phyloP scores from a whole-genome alignment of 2,888 invertebrate species.

The Oegoconia quadripuncta region DNA sequence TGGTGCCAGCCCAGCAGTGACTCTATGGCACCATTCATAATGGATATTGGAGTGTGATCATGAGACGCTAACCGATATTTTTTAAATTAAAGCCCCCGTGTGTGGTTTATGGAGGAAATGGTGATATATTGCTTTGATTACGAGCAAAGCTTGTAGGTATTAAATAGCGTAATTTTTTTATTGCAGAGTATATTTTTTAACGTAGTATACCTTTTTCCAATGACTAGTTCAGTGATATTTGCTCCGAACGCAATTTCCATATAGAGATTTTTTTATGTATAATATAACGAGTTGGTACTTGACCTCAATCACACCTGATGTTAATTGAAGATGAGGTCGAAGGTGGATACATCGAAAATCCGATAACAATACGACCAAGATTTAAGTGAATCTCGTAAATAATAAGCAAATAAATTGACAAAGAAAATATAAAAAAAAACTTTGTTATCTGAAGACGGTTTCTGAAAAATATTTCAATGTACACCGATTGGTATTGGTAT shows the following conservation, averaged over 20 bases:
- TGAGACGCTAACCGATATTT: constrained; percentile 24
- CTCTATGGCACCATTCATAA: constrained; percentile 45
- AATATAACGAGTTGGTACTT: no score
- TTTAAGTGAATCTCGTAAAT: no score
- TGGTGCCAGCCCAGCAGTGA: constrained; percentile 41
- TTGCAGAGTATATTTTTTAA: neutral
- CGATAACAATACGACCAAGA: no score
- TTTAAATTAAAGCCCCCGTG: constrained; percentile 19
- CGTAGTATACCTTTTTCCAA: neutral
- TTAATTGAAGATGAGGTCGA: no score
- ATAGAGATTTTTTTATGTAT: neutral
- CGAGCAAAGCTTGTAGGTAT: neutral
- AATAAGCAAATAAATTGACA: no score
- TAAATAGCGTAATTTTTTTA: neutral
- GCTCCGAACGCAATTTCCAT: neutral
- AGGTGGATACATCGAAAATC: no score
- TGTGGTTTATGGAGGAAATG: constrained; percentile 29
- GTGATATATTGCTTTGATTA: constrained; percentile 23
- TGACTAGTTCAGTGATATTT: neutral
- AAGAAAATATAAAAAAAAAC: no score
- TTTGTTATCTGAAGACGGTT: no score
- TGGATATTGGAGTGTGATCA: constrained; percentile 37
- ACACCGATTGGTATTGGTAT: no score
- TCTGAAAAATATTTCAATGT: neutral
- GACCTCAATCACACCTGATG: no score